These are phyloP conservation scores for Chionomys nivalis DNA, from an alignment of 2,113 vertebrate genomes.

Conservation along the genomic window DNA sequence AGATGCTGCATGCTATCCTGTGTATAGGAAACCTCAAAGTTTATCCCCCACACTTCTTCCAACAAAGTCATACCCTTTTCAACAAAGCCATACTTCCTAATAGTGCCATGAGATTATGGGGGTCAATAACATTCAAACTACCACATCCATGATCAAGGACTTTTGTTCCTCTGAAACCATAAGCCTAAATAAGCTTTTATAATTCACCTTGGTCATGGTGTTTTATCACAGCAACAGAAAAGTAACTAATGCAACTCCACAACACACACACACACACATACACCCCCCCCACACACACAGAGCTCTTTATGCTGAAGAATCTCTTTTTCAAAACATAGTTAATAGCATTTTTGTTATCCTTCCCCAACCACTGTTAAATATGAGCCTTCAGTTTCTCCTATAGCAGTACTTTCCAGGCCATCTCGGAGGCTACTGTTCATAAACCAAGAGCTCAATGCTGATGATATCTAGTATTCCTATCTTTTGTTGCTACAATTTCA, in stretches of 20 bases:
- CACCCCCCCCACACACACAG: background rate
- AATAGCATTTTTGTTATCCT: background rate
- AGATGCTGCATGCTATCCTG: background rate
- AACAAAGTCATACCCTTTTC: background rate
- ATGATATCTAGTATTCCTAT: background rate
- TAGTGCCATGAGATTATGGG: background rate
- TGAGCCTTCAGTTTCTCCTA: background rate
- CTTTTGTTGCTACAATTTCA: constrained; percentile 8
- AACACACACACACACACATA: background rate
- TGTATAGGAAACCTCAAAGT: background rate
- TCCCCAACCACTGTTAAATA: background rate
- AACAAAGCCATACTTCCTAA: background rate
- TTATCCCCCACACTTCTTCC: background rate
- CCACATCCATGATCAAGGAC: background rate
- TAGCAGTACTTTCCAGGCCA: background rate
- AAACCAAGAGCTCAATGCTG: background rate
- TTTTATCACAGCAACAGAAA: background rate
- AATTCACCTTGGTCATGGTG: background rate
- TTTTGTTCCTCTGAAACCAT: background rate
- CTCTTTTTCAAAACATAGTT: constrained; percentile 14
- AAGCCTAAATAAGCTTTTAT: background rate
- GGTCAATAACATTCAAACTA: background rate
- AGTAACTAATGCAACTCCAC: background rate
- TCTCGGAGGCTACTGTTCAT: background rate
- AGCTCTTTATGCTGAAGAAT: constrained; percentile 14